These are phyloP conservation scores for Atta texana DNA, from an alignment of 1,140 invertebrate species.

Conservation along the genomic window DNA sequence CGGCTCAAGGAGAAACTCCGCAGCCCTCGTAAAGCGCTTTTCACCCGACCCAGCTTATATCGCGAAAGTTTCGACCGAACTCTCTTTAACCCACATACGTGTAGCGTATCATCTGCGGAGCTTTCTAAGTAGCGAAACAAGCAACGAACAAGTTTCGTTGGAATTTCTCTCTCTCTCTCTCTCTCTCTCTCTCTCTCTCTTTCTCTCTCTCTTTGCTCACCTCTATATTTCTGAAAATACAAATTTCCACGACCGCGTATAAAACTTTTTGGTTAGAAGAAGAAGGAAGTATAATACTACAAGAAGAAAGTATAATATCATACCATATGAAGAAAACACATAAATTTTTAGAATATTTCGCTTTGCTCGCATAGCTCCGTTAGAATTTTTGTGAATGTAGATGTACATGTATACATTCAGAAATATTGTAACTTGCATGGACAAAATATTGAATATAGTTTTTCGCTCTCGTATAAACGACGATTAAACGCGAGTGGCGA, in stretches of 20 bases:
- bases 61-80: constrained; percentile 57
- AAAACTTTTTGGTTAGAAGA: constrained; percentile 31
- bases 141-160: constrained; percentile 46
- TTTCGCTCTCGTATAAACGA: not conserved
- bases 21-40: constrained; percentile 58
- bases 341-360: constrained; percentile 24
- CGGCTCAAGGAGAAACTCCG: constrained; percentile 58
- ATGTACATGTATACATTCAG: not conserved
- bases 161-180: not conserved
- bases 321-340: constrained; percentile 15
- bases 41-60: constrained; percentile 57
- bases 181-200: too few relatives aligned
- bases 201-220: not conserved
- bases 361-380: not conserved
- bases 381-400: not conserved
- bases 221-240: constrained; percentile 50
- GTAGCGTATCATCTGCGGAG: constrained; percentile 54
- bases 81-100: constrained; percentile 64
- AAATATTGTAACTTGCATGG: not conserved
- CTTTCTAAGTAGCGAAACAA: constrained; percentile 61
- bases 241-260: constrained; percentile 45
- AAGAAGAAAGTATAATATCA: not conserved
- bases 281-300: constrained; percentile 4
- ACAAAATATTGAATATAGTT: not conserved
- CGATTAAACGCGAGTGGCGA: constrained; percentile 11